phyloP scores from a whole-genome alignment of 2,113 vertebrate species.

The Aptenodytes patagonicus region DNA sequence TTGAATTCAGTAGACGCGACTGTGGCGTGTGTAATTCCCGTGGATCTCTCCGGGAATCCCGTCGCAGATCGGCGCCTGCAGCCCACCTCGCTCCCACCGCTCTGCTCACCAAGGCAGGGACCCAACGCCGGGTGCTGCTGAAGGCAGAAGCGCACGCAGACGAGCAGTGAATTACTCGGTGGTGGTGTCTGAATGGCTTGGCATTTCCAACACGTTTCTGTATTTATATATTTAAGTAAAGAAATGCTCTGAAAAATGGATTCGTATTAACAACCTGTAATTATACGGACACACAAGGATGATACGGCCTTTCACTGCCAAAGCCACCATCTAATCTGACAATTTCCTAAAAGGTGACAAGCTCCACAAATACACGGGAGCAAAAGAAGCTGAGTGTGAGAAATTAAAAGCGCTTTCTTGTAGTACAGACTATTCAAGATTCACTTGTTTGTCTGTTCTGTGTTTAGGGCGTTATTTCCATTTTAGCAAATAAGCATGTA shows the following conservation, averaged over 20 bases:
- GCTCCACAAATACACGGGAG: background rate
- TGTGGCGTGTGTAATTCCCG: background rate
- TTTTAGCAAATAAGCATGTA: background rate
- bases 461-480: background rate
- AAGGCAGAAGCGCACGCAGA: fast-evolving
- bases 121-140: background rate
- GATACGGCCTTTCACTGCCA: background rate
- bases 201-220: fast-evolving
- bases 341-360: background rate
- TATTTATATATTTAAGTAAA: background rate
- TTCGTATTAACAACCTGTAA: background rate
- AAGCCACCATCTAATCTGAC: background rate
- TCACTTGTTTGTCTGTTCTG: background rate
- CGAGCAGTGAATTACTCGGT: fast-evolving
- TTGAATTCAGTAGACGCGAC: background rate
- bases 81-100: background rate
- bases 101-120: background rate
- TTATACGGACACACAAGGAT: background rate
- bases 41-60: background rate
- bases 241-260: background rate
- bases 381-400: background rate
- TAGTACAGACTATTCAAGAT: background rate
- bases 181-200: fast-evolving
- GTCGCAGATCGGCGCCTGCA: background rate
- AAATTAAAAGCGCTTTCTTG: background rate